phyloP scores from a whole-genome alignment of 2,888 invertebrate genomes.

The Tipula lateralis region DNA sequence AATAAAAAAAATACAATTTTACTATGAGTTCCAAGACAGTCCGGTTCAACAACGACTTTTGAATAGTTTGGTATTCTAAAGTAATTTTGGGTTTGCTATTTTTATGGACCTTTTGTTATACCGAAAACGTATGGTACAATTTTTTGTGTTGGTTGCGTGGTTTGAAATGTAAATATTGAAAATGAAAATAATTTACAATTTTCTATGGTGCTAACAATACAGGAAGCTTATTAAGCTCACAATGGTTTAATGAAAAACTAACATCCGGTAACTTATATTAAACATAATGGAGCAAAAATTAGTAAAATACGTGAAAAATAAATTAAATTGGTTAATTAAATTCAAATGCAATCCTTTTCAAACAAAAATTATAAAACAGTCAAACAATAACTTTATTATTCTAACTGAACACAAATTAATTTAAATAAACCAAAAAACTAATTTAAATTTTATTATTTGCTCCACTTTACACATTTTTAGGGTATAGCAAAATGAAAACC shows the following conservation, averaged over 20 bases:
- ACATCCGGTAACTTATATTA: not conserved
- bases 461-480: not conserved
- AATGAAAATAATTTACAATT: not conserved
- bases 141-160: not conserved
- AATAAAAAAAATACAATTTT: not conserved
- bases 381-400: not conserved
- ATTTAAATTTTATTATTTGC: not conserved
- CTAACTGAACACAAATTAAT: not conserved
- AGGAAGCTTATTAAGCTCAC: not conserved
- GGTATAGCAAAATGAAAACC: not conserved
- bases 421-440: not conserved
- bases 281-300: not conserved
- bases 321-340: not conserved
- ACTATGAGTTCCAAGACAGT: not conserved
- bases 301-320: not conserved
- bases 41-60: too few relatives aligned
- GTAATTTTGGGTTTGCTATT: too few relatives aligned
- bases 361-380: not conserved
- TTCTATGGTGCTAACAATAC: not conserved
- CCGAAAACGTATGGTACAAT: not conserved
- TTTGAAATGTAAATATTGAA: not conserved
- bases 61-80: too few relatives aligned
- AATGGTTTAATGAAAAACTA: not conserved
- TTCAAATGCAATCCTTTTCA: not conserved
- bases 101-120: not conserved